Conservation (phyloP, 1,140 invertebrate genomes). For the Hyles euphorbiae region DNA sequence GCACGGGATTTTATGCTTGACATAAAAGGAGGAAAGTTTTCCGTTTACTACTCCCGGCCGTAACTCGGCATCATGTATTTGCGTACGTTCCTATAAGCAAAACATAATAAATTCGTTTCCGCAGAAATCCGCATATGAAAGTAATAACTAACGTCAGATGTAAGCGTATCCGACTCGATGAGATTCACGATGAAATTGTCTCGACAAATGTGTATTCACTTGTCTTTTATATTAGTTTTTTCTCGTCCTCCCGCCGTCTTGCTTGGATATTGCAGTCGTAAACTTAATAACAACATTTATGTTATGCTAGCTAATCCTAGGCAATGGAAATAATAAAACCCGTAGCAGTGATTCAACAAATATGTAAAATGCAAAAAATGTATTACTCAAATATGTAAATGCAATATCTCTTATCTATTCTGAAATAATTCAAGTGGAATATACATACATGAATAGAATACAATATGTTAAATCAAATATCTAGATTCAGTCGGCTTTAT, state of each 20-base stretch:
- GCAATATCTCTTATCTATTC: too few species aligned
- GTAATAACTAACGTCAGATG: constrained; percentile 23
- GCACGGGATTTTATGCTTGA: too few species aligned
- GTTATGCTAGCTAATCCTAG: background rate
- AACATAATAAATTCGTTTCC: constrained; percentile 23
- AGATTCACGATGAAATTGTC: constrained; percentile 17
- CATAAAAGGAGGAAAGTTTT: too few species aligned
- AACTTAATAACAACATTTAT: too few species aligned
- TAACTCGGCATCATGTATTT: background rate
- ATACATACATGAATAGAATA: too few species aligned
- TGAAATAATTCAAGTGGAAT: too few species aligned
- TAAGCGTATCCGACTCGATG: constrained; percentile 9
- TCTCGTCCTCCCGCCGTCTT: background rate
- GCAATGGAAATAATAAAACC: background rate
- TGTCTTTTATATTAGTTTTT: constrained; percentile 1
- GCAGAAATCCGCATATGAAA: constrained; percentile 24
- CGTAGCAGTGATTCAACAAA: too few species aligned
- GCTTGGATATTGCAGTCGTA: too few species aligned
- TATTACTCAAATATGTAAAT: too few species aligned
- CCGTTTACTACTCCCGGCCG: background rate
- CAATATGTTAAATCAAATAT: too few species aligned
- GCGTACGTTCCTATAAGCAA: background rate
- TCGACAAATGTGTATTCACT: constrained; percentile 5
- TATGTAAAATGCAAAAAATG: too few species aligned
- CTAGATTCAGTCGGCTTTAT: too few species aligned